Conservation (phyloP, 1,140 invertebrate species). For the Colletes gigas region DNA sequence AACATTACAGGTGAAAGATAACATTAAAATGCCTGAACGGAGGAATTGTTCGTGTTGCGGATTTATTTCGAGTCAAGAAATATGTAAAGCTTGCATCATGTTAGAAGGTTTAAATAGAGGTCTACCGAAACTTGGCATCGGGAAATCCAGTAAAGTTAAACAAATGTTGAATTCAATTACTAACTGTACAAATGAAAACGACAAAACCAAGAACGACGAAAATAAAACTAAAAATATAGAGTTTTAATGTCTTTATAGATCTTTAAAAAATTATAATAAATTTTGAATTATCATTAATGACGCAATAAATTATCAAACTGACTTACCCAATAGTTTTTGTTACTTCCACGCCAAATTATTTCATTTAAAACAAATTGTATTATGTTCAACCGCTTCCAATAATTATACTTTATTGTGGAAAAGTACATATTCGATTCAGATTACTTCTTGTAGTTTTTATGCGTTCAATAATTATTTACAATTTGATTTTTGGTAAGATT, state of each 20-base stretch:
- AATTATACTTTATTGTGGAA: constrained; percentile 18
- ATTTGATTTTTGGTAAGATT: not conserved
- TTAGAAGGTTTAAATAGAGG: constrained; percentile 98
- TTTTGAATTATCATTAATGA: not conserved
- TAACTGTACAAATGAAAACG: constrained; percentile 25
- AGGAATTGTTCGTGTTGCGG: constrained; percentile 93
- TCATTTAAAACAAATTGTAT: constrained; percentile 8
- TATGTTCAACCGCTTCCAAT: not conserved
- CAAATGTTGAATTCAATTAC: constrained; percentile 71
- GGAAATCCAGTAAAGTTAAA: constrained; percentile 91
- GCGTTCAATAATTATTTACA: no score
- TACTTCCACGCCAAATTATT: not conserved
- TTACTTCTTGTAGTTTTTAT: no score
- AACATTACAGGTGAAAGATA: constrained; percentile 90
- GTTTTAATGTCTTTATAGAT: constrained; percentile 47
- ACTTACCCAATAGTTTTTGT: not conserved
- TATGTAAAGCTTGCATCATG: constrained; percentile 98
- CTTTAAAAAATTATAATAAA: not conserved
- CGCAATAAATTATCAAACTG: no score
- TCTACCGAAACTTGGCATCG: constrained; percentile 91
- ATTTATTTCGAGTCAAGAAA: constrained; percentile 96
- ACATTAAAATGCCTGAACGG: constrained; percentile 90
- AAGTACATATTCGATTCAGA: not conserved
- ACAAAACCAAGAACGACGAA: constrained; percentile 3
- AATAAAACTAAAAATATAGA: constrained; percentile 46